Evolutionary conservation across 2,888 invertebrate species (phyloP).

Genomic region (Plebejus argus): DNA sequence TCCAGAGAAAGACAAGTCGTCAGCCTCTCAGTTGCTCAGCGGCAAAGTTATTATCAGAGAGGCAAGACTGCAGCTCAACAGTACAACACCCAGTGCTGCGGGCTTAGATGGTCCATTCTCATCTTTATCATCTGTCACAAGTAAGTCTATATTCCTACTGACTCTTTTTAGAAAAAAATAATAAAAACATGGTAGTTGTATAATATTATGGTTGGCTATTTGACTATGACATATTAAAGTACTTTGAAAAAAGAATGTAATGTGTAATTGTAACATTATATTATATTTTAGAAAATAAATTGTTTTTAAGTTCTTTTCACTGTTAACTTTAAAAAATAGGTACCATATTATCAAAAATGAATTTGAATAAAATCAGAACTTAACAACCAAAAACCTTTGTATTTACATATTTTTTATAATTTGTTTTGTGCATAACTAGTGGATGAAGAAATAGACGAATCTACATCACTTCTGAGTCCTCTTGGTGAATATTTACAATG

Average conservation of each 20-base stretch:
- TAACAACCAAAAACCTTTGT: not conserved
- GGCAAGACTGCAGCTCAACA: constrained; percentile 83
- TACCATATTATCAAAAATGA: not conserved
- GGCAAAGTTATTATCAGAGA: constrained; percentile 86
- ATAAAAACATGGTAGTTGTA: not conserved
- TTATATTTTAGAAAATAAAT: no score
- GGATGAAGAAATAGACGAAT: constrained; percentile 22
- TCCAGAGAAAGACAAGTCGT: constrained; percentile 70
- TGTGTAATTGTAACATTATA: no score
- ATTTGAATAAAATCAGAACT: not conserved
- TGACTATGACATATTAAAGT: no score
- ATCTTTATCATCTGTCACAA: constrained; percentile 61
- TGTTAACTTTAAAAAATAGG: not conserved
- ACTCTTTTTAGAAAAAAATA: not conserved
- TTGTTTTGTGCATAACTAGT: constrained; percentile 16
- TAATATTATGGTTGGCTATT: no score
- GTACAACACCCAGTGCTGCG: constrained; percentile 62
- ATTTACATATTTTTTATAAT: constrained; percentile 3
- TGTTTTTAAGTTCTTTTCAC: no score
- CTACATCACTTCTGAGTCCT: constrained; percentile 10
- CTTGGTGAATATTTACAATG: constrained; percentile 20
- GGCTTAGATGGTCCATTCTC: constrained; percentile 86
- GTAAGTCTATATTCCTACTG: constrained; percentile 55
- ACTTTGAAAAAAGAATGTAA: no score
- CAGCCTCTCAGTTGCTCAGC: constrained; percentile 76